These are phyloP conservation scores for Phalloptychus januarius DNA, from an alignment of 2,797 vertebrate species.

Conservation along the genomic window DNA sequence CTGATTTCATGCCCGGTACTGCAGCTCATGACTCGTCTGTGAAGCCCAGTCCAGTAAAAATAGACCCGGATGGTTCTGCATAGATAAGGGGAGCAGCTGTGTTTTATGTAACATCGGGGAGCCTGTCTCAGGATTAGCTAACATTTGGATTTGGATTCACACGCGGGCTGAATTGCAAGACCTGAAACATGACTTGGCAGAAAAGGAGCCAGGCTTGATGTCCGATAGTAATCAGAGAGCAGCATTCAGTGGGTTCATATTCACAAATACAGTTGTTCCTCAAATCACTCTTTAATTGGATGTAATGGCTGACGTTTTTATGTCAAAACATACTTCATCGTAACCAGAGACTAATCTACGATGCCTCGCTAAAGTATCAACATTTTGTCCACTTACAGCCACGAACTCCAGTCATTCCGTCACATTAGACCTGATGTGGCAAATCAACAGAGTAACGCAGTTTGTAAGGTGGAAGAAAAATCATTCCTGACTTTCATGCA, in stretches of 20 bases:
- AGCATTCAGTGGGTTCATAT: background rate
- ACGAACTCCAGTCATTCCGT: background rate
- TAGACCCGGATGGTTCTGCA: slow-evolving; percentile 61
- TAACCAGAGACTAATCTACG: background rate
- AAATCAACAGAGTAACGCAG: background rate
- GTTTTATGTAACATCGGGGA: slow-evolving; percentile 72
- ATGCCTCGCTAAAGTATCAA: background rate
- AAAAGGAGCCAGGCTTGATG: slow-evolving; percentile 22
- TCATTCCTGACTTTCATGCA: background rate
- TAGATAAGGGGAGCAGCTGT: slow-evolving; percentile 74
- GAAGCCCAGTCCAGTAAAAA: slow-evolving; percentile 65
- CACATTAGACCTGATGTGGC: background rate
- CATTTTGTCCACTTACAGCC: background rate
- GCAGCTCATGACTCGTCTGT: background rate
- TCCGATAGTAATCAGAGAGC: slow-evolving; percentile 13
- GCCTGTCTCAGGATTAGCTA: slow-evolving; percentile 42
- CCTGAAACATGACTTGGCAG: slow-evolving; percentile 57
- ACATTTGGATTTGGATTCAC: slow-evolving; percentile 30
- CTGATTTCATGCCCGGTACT: slow-evolving; percentile 41
- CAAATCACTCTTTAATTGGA: background rate
- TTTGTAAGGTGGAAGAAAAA: background rate
- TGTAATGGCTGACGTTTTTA: background rate
- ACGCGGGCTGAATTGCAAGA: slow-evolving; percentile 31
- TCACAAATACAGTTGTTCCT: slow-evolving; percentile 1
- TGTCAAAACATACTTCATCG: background rate